Conservation (phyloP, 2,797 vertebrate species). For the Chelmon rostratus region DNA sequence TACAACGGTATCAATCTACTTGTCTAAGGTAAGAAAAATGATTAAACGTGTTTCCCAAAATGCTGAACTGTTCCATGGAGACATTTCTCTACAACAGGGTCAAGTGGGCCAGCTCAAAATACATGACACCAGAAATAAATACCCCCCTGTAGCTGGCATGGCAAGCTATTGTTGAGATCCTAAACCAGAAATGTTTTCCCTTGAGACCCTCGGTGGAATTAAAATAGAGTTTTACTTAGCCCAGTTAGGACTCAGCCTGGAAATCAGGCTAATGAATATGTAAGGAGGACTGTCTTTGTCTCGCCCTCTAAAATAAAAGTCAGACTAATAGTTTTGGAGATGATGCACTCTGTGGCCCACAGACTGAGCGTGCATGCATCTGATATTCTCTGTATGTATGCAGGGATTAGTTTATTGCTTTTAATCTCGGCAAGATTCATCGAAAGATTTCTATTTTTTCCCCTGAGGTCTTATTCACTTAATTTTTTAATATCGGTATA, state of each 20-base stretch:
- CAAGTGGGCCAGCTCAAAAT: slow-evolving; percentile 38
- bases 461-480: slow-evolving; percentile 38
- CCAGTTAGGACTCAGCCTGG: slow-evolving; percentile 54
- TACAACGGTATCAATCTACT: background rate
- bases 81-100: slow-evolving; percentile 24
- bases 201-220: slow-evolving; percentile 57
- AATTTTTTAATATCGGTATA: slow-evolving; percentile 62
- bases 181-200: slow-evolving; percentile 66
- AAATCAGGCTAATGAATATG: slow-evolving; percentile 78
- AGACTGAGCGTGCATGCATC: slow-evolving; percentile 11
- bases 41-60: slow-evolving; percentile 11
- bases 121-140: slow-evolving; percentile 37
- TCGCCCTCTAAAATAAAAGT: slow-evolving; percentile 53
- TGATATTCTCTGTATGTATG: slow-evolving; percentile 35
- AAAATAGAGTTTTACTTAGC: slow-evolving; percentile 70
- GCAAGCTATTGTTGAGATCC: slow-evolving; percentile 50
- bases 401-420: slow-evolving; percentile 48
- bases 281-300: slow-evolving; percentile 56
- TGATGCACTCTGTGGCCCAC: background rate
- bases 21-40: slow-evolving; percentile 3
- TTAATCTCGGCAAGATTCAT: slow-evolving; percentile 60
- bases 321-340: slow-evolving; percentile 22
- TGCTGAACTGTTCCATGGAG: slow-evolving; percentile 10
- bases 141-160: slow-evolving; percentile 14
- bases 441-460: slow-evolving; percentile 32